Percentiles rank a stretch among this genome's conserved stretches.
Evolutionary conservation across 2,113 vertebrate genomes (phyloP).

Genomic region (Caracal caracal): DNA sequence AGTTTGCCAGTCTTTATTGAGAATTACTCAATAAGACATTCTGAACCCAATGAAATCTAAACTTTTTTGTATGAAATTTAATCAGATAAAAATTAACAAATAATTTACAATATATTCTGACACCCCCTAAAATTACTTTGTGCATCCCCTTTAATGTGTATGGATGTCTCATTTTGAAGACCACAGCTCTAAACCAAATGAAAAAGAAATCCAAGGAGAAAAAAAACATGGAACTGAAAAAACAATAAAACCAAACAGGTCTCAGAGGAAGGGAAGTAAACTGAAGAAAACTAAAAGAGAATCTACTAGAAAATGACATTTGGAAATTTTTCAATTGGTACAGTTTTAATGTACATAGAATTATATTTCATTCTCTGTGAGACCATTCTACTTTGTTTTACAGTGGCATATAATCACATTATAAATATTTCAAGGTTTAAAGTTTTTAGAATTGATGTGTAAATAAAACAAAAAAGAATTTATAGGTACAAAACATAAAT

Average conservation of each 20-base stretch:
- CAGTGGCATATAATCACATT: neutral
- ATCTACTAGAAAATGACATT: neutral
- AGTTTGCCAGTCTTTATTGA: neutral
- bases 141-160: neutral
- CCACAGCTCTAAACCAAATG: neutral
- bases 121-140: neutral
- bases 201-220: neutral
- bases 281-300: neutral
- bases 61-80: neutral
- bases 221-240: neutral
- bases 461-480: neutral
- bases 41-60: neutral
- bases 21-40: neutral
- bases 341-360: neutral
- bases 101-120: neutral
- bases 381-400: neutral
- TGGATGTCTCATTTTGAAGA: conserved; percentile 17
- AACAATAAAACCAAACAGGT: neutral
- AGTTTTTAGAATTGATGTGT: neutral
- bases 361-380: neutral
- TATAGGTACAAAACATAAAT: neutral
- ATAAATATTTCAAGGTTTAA: neutral
- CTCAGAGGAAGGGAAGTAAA: neutral
- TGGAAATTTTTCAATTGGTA: neutral
- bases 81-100: neutral